Evolutionary conservation across 2,113 vertebrate genomes (phyloP), one percentile per base, ranked within the genome.

Genomic region (Chrysochloris asiatica): DNA sequence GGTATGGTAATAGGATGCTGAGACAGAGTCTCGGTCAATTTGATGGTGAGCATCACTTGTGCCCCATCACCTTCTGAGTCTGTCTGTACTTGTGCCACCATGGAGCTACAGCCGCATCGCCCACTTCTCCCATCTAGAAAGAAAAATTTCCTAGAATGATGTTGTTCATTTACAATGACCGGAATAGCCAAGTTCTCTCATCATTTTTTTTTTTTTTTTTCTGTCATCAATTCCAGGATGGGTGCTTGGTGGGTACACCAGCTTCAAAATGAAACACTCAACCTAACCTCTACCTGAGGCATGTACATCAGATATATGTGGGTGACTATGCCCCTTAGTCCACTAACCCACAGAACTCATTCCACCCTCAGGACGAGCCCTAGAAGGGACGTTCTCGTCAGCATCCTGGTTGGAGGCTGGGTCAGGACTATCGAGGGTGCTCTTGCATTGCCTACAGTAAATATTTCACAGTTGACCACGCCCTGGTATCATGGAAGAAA

Each of bases 21-120:
- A n/a, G n/a, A n/a, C n/a, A n/a, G n/a, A n/a, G n/a, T n/a, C n/a
- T n/a, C n/a, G n/a, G n/a, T 26, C 26, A 65, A 36, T 45, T 50
- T 24, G 24, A 79, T 8, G 21, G 11, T 4, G 2, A 17, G 59
- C 59, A 0, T 54, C 30, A 24, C n/a, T n/a, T n/a, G n/a, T 1
- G 22, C 1, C 3, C 47, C 2, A 0, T n/a, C 5, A 0, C 59
- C 8, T 26, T n/a, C 19, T 22, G n/a, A 6, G 13, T 2, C 5
- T 5, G 0, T 50, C 36, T 0, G 0, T 1, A 0, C 0, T 0
- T 22, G 6, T 7, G 43, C 16, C 41, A 0, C 2, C 19, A 8
- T 3, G 21, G 22, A 33, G 19, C 12, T 6, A 22, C 72, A 0
- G 0, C 38, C 11, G n/a, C 26, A 36, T 36, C 83, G n/a, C 47